These are phyloP conservation scores for Oryctes rhinoceros DNA, from an alignment of 1,140 invertebrate genomes.

Conservation along the genomic window DNA sequence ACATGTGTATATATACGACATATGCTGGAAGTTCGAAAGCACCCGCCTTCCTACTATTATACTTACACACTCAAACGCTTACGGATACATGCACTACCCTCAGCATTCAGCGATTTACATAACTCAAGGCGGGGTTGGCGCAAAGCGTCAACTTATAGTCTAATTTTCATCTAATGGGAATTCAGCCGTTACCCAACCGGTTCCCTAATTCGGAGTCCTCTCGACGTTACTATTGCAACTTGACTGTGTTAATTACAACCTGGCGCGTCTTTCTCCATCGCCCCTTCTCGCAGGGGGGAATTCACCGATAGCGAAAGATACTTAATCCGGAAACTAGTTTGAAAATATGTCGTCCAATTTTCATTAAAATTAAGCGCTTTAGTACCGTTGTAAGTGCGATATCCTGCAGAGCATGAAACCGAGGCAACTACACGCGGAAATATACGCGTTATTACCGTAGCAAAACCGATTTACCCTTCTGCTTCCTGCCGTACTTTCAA, in stretches of 20 bases:
- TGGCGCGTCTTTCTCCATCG: background rate
- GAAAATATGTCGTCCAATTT: slow-evolving; percentile 1
- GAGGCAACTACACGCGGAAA: background rate
- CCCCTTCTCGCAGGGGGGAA: background rate
- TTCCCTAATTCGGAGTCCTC: slow-evolving; percentile 49
- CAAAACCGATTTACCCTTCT: background rate
- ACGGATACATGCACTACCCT: too few relatives aligned
- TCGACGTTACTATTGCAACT: slow-evolving; percentile 54
- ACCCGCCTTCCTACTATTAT: too few relatives aligned
- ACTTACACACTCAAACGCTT: too few relatives aligned
- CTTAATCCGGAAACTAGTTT: background rate
- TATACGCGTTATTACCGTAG: background rate
- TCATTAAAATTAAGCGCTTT: slow-evolving; percentile 4
- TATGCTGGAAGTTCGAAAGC: too few relatives aligned
- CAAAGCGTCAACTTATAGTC: slow-evolving; percentile 46
- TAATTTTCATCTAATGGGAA: slow-evolving; percentile 53
- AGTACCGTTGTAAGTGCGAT: background rate
- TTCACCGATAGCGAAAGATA: background rate
- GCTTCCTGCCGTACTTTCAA: background rate
- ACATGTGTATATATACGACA: too few relatives aligned
- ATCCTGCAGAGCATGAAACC: background rate
- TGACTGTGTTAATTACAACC: slow-evolving; percentile 54
- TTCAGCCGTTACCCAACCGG: slow-evolving; percentile 45
- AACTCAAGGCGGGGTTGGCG: slow-evolving; percentile 41
- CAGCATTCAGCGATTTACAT: slow-evolving; percentile 45